Evolutionary conservation across 1,140 invertebrate genomes (phyloP).

Genomic region (Gerris buenoi): DNA sequence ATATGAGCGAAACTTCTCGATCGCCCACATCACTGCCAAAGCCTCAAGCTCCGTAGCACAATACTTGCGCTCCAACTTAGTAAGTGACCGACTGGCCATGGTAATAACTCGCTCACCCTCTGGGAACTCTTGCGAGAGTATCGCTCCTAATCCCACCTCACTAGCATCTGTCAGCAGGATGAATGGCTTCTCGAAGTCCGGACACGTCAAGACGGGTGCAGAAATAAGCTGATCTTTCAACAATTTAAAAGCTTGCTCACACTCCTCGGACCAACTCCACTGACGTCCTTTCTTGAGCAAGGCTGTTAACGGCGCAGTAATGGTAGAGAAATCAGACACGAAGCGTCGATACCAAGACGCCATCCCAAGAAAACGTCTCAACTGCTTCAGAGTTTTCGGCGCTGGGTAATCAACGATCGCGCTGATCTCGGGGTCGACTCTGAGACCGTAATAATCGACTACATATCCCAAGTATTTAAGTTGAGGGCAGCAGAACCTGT

Average conservation of each 20-base stretch:
- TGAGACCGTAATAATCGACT: neutral
- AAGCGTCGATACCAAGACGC: conserved; percentile 25
- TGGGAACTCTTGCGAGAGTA: conserved; percentile 22
- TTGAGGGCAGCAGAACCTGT: neutral
- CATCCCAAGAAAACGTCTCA: conserved; percentile 23
- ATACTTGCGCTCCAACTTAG: conserved; percentile 30
- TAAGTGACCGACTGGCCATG: conserved; percentile 31
- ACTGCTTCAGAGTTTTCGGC: conserved; percentile 18
- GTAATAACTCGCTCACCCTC: conserved; percentile 24
- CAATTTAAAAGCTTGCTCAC: conserved; percentile 18
- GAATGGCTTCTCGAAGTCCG: conserved; percentile 22
- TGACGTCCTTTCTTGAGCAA: conserved; percentile 21
- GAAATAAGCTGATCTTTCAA: conserved; percentile 19
- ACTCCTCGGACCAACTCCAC: conserved; percentile 10
- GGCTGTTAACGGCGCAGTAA: conserved; percentile 23
- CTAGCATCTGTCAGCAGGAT: conserved; percentile 24
- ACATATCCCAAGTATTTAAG: conserved; percentile 17
- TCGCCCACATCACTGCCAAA: conserved; percentile 28
- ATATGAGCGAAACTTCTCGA: conserved; percentile 26
- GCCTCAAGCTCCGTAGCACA: conserved; percentile 32
- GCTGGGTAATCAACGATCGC: conserved; percentile 24
- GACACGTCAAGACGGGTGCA: conserved; percentile 18
- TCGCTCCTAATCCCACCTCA: conserved; percentile 20
- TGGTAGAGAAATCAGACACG: conserved; percentile 22
- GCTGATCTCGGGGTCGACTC: conserved; percentile 14